Base-by-base conservation (phyloP, 37 sponge, comb jelly and placozoan species). In the Halichondria panicea region DNA sequence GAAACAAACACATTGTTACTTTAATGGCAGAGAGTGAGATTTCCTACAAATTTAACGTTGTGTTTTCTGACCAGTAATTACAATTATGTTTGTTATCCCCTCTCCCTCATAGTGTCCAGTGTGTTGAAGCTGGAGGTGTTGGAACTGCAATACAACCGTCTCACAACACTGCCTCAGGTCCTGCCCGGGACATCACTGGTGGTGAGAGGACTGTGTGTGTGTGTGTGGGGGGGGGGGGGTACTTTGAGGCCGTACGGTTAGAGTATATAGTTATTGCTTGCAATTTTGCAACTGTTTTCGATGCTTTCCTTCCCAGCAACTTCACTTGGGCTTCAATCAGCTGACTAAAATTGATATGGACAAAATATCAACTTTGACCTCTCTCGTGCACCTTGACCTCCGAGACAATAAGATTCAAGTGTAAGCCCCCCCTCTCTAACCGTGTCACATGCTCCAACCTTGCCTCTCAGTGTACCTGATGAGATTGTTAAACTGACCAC, bases 341-440 rank as follows among this genome's bases (percentile, higher is more conserved):
- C 50, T 93, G 11, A 36, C 38, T 0, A 42, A 53, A 13, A 43
- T 93, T 9, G 63, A 66, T 60, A 38, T 38, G 2, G 56, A 61
- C 31, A 61, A 66, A 30, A 57, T 93, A 0, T 8, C 31, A n/a
- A 27, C 71, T 21, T 45, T 84, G 21, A 61, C 62, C 1, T 53
- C 35, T n/a, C 46, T 93, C 43, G 69, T 81, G 1, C 35, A 75
- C 43, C 64, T 93, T 30, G 91, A 93, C 19, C 68, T 93, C 39
- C 68, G 94, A 68, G 92, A 90, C 33, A 93, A 93, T 69, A 78
- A 69, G 52, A 69, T 93, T 1, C 48, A 43, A 13, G 67, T 64
- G 92, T 92, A 27, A 59, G 58, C 25, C 9, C 13, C 12, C 0
- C 30, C 50, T 7, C 21, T 43, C 13, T 25, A 13, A 13, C 13